Percentiles rank a stretch among this genome's conserved stretches.
These are phyloP conservation scores for Actenoides lindsayi DNA, from an alignment of 2,113 vertebrate genomes.

Conservation along the genomic window DNA sequence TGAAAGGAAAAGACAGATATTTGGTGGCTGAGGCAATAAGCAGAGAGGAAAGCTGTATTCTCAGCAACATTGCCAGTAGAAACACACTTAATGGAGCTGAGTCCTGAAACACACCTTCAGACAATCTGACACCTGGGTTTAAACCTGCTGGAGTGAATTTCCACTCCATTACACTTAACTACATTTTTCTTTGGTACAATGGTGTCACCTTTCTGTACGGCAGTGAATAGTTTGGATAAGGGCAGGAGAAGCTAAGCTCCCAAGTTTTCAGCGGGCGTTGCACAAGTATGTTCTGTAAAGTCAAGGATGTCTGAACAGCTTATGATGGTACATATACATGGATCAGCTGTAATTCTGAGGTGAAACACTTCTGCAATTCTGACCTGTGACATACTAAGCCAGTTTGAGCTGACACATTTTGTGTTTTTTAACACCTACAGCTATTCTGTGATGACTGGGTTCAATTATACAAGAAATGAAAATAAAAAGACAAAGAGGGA, in stretches of 20 bases:
- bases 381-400: neutral
- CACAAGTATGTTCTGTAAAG: neutral
- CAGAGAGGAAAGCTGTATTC: neutral
- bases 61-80: neutral
- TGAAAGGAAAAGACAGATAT: neutral
- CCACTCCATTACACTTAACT: neutral
- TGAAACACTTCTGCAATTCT: neutral
- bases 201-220: neutral
- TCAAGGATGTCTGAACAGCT: neutral
- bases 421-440: neutral
- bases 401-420: neutral
- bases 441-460: neutral
- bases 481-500: neutral
- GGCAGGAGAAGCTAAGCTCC: neutral
- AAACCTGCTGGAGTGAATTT: constrained; percentile 32
- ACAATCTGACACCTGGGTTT: constrained; percentile 13
- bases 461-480: neutral
- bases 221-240: neutral
- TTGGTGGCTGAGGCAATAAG: neutral
- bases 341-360: neutral
- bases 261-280: neutral
- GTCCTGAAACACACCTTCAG: neutral
- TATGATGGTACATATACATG: neutral
- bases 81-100: neutral
- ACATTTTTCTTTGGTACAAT: neutral